Evolutionary conservation across 2,888 invertebrate genomes (phyloP).

Genomic region (Psylliodes chrysocephalus): DNA sequence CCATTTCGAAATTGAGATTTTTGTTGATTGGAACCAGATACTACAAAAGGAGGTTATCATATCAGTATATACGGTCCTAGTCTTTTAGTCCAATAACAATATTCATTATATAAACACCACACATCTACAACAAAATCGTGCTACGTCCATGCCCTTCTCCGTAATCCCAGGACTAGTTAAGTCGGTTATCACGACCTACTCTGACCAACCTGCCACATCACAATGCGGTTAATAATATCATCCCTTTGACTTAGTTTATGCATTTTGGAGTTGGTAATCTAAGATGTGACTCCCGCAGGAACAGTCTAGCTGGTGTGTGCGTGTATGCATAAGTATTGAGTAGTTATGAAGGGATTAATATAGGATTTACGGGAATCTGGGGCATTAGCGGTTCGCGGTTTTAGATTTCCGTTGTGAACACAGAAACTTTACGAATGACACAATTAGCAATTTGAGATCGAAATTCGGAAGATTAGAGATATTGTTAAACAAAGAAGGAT

Average conservation of each 20-base stretch:
- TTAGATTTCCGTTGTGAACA: not conserved
- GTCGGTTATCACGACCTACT: conserved; percentile 43
- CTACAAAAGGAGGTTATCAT: too few species aligned
- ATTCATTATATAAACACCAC: too few species aligned
- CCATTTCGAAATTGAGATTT: too few species aligned
- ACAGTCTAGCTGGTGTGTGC: conserved; percentile 5
- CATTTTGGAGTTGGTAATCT: conserved; percentile 55
- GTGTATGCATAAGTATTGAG: conserved; percentile 51
- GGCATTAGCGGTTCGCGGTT: not conserved
- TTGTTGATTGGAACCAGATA: too few species aligned
- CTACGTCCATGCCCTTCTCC: conserved; percentile 27
- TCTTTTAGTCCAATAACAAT: too few species aligned
- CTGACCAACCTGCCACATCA: conserved; percentile 39
- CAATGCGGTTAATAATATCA: conserved; percentile 53
- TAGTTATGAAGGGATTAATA: conserved; percentile 36
- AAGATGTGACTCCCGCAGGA: conserved; percentile 49
- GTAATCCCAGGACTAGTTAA: conserved; percentile 56
- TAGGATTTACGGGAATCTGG: not conserved
- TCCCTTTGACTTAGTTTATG: conserved; percentile 52
- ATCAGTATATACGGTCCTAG: too few species aligned
- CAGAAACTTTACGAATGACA: not conserved
- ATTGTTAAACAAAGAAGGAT: too few species aligned
- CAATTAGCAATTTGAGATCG: too few species aligned
- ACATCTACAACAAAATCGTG: too few species aligned
- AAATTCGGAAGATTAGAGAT: too few species aligned